These are phyloP conservation scores for Dendrocincla fuliginosa DNA, from an alignment of 2,797 vertebrate genomes.

Conservation along the genomic window DNA sequence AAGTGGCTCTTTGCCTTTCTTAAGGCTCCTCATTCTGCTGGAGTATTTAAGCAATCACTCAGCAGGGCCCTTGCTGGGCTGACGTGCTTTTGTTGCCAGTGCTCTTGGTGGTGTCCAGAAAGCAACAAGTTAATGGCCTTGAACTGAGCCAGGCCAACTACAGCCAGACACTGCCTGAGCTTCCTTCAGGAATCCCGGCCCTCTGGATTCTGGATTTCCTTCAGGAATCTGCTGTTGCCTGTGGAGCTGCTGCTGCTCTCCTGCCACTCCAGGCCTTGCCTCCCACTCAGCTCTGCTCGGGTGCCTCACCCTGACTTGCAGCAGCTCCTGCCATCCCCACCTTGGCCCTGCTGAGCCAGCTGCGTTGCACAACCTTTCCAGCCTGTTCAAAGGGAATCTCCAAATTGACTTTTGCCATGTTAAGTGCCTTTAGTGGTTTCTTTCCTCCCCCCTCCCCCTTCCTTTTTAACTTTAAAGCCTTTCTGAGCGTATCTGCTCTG, in stretches of 20 bases:
- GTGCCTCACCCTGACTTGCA: constrained; percentile 2
- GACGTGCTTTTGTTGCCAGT: not conserved
- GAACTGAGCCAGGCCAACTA: not conserved
- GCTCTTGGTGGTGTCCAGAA: constrained; percentile 1
- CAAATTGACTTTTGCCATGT: not conserved
- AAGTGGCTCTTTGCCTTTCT: not conserved
- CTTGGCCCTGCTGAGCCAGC: not conserved
- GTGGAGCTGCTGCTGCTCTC: not conserved
- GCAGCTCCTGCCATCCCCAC: constrained; percentile 2
- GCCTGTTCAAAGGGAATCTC: not conserved
- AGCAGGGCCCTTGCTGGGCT: not conserved
- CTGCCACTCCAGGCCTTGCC: not conserved
- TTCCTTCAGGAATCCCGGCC: not conserved
- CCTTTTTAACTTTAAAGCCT: not conserved
- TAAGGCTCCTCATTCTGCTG: not conserved
- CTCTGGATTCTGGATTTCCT: no score
- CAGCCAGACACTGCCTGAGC: not conserved
- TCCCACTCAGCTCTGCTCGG: not conserved
- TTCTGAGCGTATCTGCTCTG: not conserved
- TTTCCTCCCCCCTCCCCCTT: not conserved
- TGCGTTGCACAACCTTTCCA: not conserved
- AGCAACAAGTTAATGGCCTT: constrained; percentile 44
- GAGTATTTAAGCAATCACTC: not conserved
- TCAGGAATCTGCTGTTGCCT: not conserved
- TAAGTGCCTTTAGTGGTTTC: not conserved